These are phyloP conservation scores for Pristiophorus japonicus DNA, from an alignment of 2,113 vertebrate genomes.

Conservation along the genomic window DNA sequence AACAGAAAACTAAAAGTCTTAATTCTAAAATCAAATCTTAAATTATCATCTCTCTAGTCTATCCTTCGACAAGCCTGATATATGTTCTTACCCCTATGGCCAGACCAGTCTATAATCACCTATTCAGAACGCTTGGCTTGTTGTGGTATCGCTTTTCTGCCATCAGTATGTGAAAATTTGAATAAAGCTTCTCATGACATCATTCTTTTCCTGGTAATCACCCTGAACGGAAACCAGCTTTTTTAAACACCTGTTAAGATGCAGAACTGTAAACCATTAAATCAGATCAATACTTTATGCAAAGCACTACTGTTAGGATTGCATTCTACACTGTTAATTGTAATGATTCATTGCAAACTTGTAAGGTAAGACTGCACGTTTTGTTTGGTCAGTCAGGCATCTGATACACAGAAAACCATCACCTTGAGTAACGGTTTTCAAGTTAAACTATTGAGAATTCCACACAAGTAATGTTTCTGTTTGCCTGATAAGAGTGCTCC, in stretches of 20 bases:
- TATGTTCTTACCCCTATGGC: background rate
- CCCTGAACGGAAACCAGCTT: background rate
- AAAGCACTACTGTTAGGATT: background rate
- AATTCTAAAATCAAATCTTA: background rate
- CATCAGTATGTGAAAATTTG: background rate
- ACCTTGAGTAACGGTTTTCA: slow-evolving; percentile 1
- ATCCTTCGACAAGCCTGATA: background rate
- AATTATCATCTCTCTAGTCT: background rate
- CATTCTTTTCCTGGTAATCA: background rate
- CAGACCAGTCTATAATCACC: background rate
- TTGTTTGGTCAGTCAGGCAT: background rate
- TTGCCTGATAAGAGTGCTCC: background rate
- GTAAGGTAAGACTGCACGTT: background rate
- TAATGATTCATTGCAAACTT: background rate
- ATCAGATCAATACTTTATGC: background rate
- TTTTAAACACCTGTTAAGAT: background rate
- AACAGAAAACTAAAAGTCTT: background rate
- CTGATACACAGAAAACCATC: background rate
- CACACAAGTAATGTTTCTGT: background rate
- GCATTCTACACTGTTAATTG: background rate
- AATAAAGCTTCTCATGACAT: background rate
- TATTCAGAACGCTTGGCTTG: background rate
- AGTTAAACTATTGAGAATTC: background rate
- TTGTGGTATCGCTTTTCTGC: background rate
- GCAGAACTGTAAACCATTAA: background rate